Evolutionary conservation across 2,888 invertebrate species (phyloP), one percentile per base, ranked within the genome.

Genomic region (Hanleya hanleyi): DNA sequence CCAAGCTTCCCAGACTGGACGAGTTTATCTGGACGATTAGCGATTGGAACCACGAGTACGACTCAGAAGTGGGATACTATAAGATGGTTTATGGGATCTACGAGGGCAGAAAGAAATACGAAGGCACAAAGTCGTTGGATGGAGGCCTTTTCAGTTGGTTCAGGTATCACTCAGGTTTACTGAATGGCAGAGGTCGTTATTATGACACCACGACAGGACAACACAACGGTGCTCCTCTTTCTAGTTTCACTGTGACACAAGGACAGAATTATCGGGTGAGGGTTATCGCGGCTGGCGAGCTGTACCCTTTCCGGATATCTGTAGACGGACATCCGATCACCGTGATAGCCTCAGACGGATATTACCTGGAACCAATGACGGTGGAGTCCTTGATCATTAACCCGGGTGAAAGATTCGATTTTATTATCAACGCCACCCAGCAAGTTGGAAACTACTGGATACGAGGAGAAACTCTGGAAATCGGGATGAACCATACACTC

Each of bases 391-490:
- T 82, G 22, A 35, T 75, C 18, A 69, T 82, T 37, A 67, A 71
- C 33, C 71, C 79, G 1, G 83, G 82, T 2, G 81, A 83, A 65
- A 72, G 77, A 29, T 72, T 75, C 32, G 82, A 83, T 62, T 76
- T 84, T 37, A 36, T 76, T 15, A 15, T 84, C 12, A 29, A 62
- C 5, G 76, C 82, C 12, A 75, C 74, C 41, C 74, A 78, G 51
- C 37, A 57, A 4, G 64, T 62, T 36, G 78, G 69, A 0, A 76
- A 76, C 26, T 83, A 81, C 66, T 81, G 79, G 81, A 69, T 84
- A 18, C 61, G 84, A 26, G 80, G 74, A 29, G 64, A 69, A 57
- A 75, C 73, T 32, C 57, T 79, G 12, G 78, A 79, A 33, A 49
- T 49, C 15, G 68, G 50, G 2, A 32, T 47, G 1, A 49, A 67